Base-by-base conservation (phyloP, 2,797 vertebrate species). In the Alectoris magna region DNA sequence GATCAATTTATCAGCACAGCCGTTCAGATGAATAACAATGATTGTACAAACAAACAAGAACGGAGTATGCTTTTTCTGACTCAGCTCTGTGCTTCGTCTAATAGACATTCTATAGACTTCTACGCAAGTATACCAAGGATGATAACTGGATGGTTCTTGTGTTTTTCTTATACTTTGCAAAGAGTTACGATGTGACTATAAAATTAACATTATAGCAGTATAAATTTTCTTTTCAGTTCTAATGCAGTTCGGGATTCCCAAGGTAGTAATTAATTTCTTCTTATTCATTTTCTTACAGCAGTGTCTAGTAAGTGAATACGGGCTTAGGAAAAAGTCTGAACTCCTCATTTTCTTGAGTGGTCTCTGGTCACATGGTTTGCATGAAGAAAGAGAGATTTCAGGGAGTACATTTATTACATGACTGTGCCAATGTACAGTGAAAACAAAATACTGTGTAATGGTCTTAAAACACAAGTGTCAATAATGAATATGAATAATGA, bases 231-330 rank as follows among this genome's bases (percentile, higher is more conserved):
- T 92, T 89, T 95, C 90, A 94, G 18, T 84, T 92, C 88, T 62
- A 72, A 72, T 63, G 19, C 66, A 51, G 43, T 49, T 72, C 10
- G 14, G 53, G 27, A 38, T 91, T 93, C 87, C 89, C 70, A 95
- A 95, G 79, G 89, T 94, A 82, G 67, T 79, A 95, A 91, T 95
- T 93, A 94, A 81, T 91, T 88, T 87, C 16, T 92, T 68, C 87
- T 91, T 87, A 78, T 66, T 78, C 39, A 72, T 91, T 94, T 91
- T 92, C 3, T 0, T 86, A 59, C 56, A 84, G 58, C 83, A 51
- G 9, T 53, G 41, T 70, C 83, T 89, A 58, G 41, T 79, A 85
- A 68, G 75, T 90, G 91, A 95, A 69, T 73, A 62, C 3, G 4
- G 82, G 27, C 84, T 88, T 91, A 70, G 75, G 49, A 51, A 1